Base-by-base conservation (phyloP, 2,888 invertebrate genomes). In the Ctena decussata region DNA sequence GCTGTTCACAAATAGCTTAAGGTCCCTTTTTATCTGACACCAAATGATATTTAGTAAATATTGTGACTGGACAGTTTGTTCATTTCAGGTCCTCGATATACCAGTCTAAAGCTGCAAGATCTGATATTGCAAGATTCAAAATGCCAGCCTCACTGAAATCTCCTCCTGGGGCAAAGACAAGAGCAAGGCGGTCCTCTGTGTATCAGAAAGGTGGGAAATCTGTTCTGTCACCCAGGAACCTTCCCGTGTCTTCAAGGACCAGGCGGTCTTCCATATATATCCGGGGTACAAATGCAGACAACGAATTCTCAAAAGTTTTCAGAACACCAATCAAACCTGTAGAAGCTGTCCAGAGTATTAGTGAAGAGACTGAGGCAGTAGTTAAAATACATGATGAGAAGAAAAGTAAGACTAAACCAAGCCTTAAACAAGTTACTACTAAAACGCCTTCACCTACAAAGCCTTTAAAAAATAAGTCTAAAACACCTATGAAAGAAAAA, bases 161-260 rank as follows among this genome's bases (percentile, higher is more conserved):
- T 2, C 91, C 91, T 11, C 90, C 89, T n/a, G 91, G 90, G 60
- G 86, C 87, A 21, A 88, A 87, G 53, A 92, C 89, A 6, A 71
- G 92, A 53, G 80, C 90, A 12, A 77, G 92, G 69, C 77, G 90
- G 24, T 89, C 91, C 0, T 92, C 93, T 5, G 87, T 93, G 12
- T 92, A 92, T 76, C 89, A 90, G 70, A 89, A 87, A 53, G 82
- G 82, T 18, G 85, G 83, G 24, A 79, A 78, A 15, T 81, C 60
- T 46, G 41, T 80, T 12, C 44, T 82, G 11, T 89, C 86, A 46
- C 78, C 86, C 6, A 41, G 57, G 11, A 80, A 41, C 37, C 44
- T 60, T 18, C 60, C 75, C 0, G n/a, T 81, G 0, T 46, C 87
- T 11, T 41, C 85, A 8, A 75, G 88, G 27, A 70, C 70, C 6